Base-by-base conservation (phyloP, 2,888 invertebrate species). In the Entomobrya multifasciata region DNA sequence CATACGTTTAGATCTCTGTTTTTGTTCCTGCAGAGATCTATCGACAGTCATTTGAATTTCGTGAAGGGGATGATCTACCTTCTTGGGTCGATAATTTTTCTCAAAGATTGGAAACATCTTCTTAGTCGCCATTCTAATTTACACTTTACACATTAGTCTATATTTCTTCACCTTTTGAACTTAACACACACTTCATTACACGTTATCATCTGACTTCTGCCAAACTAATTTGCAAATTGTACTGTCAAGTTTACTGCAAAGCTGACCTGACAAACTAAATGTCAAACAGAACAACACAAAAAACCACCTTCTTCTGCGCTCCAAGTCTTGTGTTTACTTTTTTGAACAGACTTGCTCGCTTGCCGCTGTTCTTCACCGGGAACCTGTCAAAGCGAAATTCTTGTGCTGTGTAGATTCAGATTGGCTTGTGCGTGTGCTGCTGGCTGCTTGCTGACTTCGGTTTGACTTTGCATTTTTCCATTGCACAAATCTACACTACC, bases 21-120 rank as follows among this genome's bases (percentile, higher is more conserved):
- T 62, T 52, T 84, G 80, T n/a, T 76, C 25, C 77, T 82, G 76
- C 47, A 87, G 84, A 72, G 60, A 27, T 20, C 49, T 83, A 20
- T 78, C 49, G 41, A 89, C 78, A 0, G 77, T 83, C 13, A 78
- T 22, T 30, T 89, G 88, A 47, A 90, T 84, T 49, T 83, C 72
- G 25, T 85, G 83, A 15, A 90, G 72, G 20, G 89, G 89, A n/a
- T n/a, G n/a, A 44, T 87, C 88, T 0, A 44, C 44, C 52, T 76
- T 78, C 47, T 80, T 76, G 3, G 90, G 90, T 11, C 76, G 49
- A 22, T 79, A 90, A n/a, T 84, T 86, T 47, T 90, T 90, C 4
- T 79, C 22, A 76, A 90, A 90, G 52, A 90, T 90, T 11, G 90
- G 90, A 74, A 89, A 90, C 20, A 90, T 15, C 30, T 90, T 85